Conservation (phyloP, 2,888 invertebrate genomes). For the Drosophila demipolita region DNA sequence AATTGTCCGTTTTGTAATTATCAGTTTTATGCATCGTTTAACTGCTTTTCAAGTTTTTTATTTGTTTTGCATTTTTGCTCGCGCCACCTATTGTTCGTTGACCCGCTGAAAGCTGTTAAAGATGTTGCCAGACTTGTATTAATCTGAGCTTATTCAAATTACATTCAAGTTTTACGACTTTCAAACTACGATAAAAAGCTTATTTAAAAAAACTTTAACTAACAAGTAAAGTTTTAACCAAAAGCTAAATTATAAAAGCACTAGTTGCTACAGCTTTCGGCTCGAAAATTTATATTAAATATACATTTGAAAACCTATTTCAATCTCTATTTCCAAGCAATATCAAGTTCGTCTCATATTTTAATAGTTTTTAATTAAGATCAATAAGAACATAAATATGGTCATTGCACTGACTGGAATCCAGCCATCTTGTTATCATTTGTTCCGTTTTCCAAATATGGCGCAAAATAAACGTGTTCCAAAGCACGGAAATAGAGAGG, state of each 20-base stretch:
- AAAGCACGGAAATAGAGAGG: conserved; percentile 60
- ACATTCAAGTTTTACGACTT: conserved; percentile 7
- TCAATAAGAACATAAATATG: background rate
- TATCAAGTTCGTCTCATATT: background rate
- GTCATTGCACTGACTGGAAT: conserved; percentile 22
- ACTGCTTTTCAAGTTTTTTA: background rate
- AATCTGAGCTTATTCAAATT: conserved; percentile 22
- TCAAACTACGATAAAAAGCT: conserved; percentile 7
- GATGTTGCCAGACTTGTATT: conserved; percentile 33
- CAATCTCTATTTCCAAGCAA: background rate
- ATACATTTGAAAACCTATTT: background rate
- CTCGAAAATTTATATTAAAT: background rate
- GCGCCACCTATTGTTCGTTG: conserved; percentile 58
- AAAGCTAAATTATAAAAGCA: background rate
- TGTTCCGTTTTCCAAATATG: conserved; percentile 20
- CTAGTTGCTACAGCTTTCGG: background rate
- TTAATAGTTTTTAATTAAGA: background rate
- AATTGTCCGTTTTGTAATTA: conserved; percentile 25
- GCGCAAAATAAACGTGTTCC: conserved; percentile 72
- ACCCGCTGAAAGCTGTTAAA: conserved; percentile 43
- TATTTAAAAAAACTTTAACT: background rate
- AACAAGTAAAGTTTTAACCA: background rate
- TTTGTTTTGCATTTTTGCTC: background rate
- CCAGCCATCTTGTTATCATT: background rate
- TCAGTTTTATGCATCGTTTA: conserved; percentile 16